Evolutionary conservation across 2,888 invertebrate species (phyloP).

Genomic region (Nemoura dubitans): DNA sequence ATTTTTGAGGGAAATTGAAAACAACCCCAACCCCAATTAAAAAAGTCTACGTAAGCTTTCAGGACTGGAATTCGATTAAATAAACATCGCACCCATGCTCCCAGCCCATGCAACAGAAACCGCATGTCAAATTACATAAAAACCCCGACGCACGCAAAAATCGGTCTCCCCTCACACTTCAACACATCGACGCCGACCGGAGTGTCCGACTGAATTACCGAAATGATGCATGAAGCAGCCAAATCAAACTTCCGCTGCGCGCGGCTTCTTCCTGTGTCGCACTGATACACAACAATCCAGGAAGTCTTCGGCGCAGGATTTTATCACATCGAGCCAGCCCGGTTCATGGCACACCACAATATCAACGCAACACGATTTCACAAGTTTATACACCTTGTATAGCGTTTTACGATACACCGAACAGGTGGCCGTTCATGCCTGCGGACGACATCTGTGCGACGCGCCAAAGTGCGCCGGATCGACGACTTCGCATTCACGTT

Average conservation of each 20-base stretch:
- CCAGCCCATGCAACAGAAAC: no score
- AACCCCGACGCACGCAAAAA: background rate
- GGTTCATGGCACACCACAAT: background rate
- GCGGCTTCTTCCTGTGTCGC: background rate
- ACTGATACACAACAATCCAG: background rate
- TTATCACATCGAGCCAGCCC: background rate
- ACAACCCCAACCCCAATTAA: no score
- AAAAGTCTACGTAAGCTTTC: no score
- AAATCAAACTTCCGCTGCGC: background rate
- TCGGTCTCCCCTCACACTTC: background rate
- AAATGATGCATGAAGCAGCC: constrained; percentile 1
- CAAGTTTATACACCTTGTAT: no score
- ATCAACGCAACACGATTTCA: no score
- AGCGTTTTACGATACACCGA: background rate
- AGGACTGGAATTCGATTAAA: no score
- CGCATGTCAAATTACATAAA: no score
- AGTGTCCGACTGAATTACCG: background rate
- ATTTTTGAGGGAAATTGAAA: no score
- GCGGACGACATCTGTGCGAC: background rate
- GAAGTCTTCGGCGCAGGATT: background rate
- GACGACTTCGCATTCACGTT: background rate
- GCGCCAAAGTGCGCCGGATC: background rate
- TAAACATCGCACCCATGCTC: no score
- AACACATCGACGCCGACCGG: background rate
- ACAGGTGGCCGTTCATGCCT: background rate